Evolutionary conservation across 2,113 vertebrate species (phyloP), one percentile per base, ranked within the genome.

Genomic region (Caretta caretta): DNA sequence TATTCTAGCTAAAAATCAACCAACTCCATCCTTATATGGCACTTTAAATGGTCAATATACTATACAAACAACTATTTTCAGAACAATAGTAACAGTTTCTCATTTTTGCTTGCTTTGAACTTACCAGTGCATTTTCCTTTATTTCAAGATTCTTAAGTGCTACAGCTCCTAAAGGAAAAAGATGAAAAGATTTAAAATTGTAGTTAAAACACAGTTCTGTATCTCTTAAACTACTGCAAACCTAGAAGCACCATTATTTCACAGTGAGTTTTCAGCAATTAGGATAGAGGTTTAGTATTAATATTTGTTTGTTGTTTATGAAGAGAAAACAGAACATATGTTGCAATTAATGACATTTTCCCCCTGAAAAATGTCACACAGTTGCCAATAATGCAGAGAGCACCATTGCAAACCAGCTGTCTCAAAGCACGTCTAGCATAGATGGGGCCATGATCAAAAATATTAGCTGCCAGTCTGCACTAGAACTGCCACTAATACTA

Each of bases 121-220:
- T 98, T 98, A 99, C 99, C 99, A 99, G 95, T 29, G 99, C 99
- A 99, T 99, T 99, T 98, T 99, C 99, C 98, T 99, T 99, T 98
- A 99, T 99, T 98, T 99, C 99, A 95, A 99, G 98, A 97, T 99
- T 99, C 97, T 96, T 99, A 75, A 99, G 98, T 54, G 98, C 95
- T 56, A 99, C 99, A 42, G 99, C 99, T 95, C 99, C 99, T 99
- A 97, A 83, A 97, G 97, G 35, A 90, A 80, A 95, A 92, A 35
- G 38, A 87, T 83, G 22, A 22, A 38, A 93, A 20, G 11, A 93
- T 29, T 81, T 59, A 92, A 95, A 87, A 89, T 46, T 35, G 38
- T 22, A 89, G 42, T 76, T 88, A 86, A 24, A 2, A 17, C 79
- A 17, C 1, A 87, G 4, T 12, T 10, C 38, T 76, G 10, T 25